Conservation (phyloP, 2,888 invertebrate genomes). For the Chalcosyrphus nemorum region DNA sequence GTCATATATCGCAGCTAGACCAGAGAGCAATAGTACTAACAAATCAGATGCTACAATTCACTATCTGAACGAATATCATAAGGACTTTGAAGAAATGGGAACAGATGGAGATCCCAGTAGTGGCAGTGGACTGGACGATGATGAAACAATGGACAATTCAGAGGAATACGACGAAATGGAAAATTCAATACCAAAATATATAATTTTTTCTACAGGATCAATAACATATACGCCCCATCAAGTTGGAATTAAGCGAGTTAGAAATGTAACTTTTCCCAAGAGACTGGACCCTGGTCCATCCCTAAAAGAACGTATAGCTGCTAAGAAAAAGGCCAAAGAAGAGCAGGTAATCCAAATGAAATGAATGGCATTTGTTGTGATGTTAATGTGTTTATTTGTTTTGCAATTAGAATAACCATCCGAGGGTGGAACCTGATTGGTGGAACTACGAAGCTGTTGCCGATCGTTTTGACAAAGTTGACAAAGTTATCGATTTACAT, state of each 20-base stretch:
- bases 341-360: too few species aligned
- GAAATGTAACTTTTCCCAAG: constrained; percentile 87
- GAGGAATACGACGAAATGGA: constrained; percentile 84
- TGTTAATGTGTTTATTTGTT: background rate
- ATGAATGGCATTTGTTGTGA: background rate
- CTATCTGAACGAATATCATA: constrained; percentile 85
- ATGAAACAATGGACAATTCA: constrained; percentile 79
- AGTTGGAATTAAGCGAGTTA: constrained; percentile 90
- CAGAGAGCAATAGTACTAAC: constrained; percentile 37
- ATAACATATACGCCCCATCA: constrained; percentile 93
- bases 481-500: constrained; percentile 91
- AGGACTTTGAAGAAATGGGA: constrained; percentile 75
- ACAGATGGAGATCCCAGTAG: constrained; percentile 61
- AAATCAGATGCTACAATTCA: constrained; percentile 82
- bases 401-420: constrained; percentile 77
- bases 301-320: constrained; percentile 86
- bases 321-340: constrained; percentile 83
- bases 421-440: constrained; percentile 86
- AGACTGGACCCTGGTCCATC: constrained; percentile 87
- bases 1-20: constrained; percentile 69
- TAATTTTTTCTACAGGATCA: constrained; percentile 92
- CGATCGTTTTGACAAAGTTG: constrained; percentile 88
- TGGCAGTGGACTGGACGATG: constrained; percentile 73
- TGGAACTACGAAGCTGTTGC: constrained; percentile 86
- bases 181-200: constrained; percentile 84